Percentiles rank a stretch among this genome's conserved stretches.
Conservation (phyloP, 2,113 vertebrate species). For the Australoheros scitulus region DNA sequence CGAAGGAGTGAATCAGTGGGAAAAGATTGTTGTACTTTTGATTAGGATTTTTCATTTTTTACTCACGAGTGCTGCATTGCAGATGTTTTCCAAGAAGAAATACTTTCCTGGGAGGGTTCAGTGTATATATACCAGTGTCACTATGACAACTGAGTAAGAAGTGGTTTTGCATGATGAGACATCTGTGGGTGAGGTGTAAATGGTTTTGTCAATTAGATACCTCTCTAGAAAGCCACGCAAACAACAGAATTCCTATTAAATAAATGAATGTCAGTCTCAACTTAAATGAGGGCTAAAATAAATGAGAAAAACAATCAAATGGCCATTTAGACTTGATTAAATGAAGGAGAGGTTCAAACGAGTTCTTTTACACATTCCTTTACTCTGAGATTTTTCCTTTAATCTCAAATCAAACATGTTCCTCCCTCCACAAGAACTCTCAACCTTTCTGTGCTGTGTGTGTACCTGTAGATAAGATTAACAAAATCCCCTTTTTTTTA, state of each 20-base stretch:
- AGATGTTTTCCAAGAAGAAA: conserved; percentile 7
- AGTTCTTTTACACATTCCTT: not conserved
- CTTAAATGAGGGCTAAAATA: not conserved
- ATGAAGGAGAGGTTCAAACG: not conserved
- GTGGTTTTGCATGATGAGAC: conserved; percentile 12
- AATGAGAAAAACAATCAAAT: not conserved
- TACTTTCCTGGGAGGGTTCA: not conserved
- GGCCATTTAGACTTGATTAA: not conserved
- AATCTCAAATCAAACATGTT: conserved; percentile 12
- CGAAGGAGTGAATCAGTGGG: not conserved
- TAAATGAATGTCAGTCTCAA: not conserved
- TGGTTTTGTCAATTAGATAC: conserved; percentile 1
- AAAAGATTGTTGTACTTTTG: not conserved
- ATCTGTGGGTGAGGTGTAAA: conserved; percentile 2
- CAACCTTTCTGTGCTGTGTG: not conserved
- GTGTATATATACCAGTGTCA: conserved; percentile 5
- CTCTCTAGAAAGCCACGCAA: not conserved
- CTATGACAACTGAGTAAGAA: conserved; percentile 14
- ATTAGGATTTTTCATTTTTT: not conserved
- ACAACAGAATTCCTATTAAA: not conserved
- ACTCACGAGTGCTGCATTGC: conserved; percentile 8
- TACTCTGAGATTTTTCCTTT: not conserved
- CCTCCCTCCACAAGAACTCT: not conserved
- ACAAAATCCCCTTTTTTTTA: conserved; percentile 1
- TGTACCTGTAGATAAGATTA: conserved; percentile 26